Evolutionary conservation across 2,888 invertebrate genomes (phyloP).

Genomic region (Sthenelais limicola): DNA sequence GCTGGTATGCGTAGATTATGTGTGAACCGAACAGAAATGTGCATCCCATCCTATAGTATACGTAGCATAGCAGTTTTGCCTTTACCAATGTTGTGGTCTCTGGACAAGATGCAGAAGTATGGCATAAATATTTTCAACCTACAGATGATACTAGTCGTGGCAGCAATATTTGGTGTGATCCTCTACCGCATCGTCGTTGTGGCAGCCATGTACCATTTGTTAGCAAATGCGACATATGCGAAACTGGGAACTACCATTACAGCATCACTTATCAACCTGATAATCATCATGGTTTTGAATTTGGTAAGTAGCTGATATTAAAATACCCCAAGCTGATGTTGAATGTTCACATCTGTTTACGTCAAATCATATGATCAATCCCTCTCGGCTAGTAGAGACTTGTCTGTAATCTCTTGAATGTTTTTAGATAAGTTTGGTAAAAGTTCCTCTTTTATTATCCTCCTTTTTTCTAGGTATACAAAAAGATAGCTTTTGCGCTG

Average conservation of each 20-base stretch:
- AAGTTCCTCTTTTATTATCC: background rate
- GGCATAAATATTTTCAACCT: slow-evolving; percentile 41
- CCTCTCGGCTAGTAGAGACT: no score
- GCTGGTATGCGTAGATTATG: no score
- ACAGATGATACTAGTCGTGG: slow-evolving; percentile 86
- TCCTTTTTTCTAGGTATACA: slow-evolving; percentile 6
- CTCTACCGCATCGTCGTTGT: slow-evolving; percentile 86
- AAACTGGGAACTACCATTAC: slow-evolving; percentile 83
- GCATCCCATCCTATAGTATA: no score
- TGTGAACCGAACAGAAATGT: no score
- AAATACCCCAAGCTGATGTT: no score
- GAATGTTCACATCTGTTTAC: no score
- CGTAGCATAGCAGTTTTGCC: background rate
- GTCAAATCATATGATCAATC: no score
- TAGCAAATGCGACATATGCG: slow-evolving; percentile 47
- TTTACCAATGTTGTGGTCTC: background rate
- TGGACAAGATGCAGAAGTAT: no score
- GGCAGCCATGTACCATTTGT: slow-evolving; percentile 58
- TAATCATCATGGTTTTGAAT: slow-evolving; percentile 92
- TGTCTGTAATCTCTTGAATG: no score
- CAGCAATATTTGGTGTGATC: slow-evolving; percentile 95
- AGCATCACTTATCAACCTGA: slow-evolving; percentile 90
- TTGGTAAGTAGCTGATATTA: slow-evolving; percentile 73
- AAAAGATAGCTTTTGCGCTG: slow-evolving; percentile 2
- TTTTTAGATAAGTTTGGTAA: no score